Evolutionary conservation across 2,113 vertebrate genomes (phyloP).

Genomic region (Bos indicus): DNA sequence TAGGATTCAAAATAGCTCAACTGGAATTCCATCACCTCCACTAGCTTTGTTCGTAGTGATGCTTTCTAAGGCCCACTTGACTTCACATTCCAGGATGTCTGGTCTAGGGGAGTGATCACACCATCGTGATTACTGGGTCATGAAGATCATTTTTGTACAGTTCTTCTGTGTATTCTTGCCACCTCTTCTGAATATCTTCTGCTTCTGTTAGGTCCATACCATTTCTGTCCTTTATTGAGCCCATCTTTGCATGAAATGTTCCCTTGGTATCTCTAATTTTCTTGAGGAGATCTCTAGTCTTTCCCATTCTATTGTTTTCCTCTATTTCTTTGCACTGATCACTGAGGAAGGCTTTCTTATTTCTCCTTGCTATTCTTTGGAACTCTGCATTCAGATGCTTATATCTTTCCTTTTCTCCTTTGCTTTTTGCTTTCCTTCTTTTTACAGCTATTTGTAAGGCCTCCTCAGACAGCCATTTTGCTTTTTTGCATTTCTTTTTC

Average conservation of each 20-base stretch:
- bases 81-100: neutral
- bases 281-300: neutral
- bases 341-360: neutral
- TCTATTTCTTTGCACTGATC: neutral
- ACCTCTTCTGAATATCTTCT: neutral
- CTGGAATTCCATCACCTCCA: neutral
- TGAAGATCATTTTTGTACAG: neutral
- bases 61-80: neutral
- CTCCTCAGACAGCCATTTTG: neutral
- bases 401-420: neutral
- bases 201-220: neutral
- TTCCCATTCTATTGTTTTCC: neutral
- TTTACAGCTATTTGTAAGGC: neutral
- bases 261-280: neutral
- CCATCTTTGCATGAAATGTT: neutral
- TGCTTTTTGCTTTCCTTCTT: neutral
- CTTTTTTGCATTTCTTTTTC: neutral
- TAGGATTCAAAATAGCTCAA: neutral
- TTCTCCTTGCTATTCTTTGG: neutral
- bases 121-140: fast-evolving
- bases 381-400: neutral
- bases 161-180: neutral
- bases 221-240: neutral
- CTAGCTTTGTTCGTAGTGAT: neutral
- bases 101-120: neutral